A percentile compares a stretch with the other conserved stretches of the same genome.
These are phyloP conservation scores for Drosophila kanapiae DNA, from an alignment of 1,140 invertebrate species.

Conservation along the genomic window DNA sequence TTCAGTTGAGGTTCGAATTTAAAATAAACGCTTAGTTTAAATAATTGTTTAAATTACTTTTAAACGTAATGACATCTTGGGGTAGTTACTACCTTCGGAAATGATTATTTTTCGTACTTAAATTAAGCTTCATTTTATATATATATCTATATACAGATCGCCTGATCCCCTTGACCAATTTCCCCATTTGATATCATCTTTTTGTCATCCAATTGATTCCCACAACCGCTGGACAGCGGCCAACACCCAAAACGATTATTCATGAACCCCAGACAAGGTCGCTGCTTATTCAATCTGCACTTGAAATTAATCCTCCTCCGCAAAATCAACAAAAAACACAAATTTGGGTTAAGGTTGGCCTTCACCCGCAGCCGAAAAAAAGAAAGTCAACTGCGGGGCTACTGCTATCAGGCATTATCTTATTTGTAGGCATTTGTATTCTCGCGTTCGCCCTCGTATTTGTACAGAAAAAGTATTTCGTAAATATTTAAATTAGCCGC, in stretches of 20 bases:
- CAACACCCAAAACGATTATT: conserved; percentile 14
- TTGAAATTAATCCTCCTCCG: conserved; percentile 70
- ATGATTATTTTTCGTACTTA: background rate
- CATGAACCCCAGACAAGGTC: conserved; percentile 30
- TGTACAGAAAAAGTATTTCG: conserved; percentile 30
- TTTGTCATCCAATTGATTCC: conserved; percentile 9
- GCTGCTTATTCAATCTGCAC: conserved; percentile 60
- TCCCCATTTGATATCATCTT: conserved; percentile 13
- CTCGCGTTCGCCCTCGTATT: conserved; percentile 10
- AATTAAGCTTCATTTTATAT: background rate
- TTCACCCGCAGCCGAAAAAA: conserved; percentile 39
- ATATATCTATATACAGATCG: background rate
- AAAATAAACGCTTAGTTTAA: too few species aligned
- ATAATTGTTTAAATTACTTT: background rate
- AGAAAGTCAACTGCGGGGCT: conserved; percentile 58
- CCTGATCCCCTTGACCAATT: background rate
- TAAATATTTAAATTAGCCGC: conserved; percentile 45
- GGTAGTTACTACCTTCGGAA: too few species aligned
- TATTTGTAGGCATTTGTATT: conserved; percentile 28
- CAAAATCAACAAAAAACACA: conserved; percentile 29
- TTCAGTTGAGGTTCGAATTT: background rate
- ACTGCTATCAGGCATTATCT: conserved; percentile 55
- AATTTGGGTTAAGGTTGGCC: conserved; percentile 75
- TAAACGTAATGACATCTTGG: too few species aligned
- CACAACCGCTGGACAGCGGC: background rate